Conservation (phyloP, 2,797 vertebrate genomes). For the Orientallactaga sibirica region DNA sequence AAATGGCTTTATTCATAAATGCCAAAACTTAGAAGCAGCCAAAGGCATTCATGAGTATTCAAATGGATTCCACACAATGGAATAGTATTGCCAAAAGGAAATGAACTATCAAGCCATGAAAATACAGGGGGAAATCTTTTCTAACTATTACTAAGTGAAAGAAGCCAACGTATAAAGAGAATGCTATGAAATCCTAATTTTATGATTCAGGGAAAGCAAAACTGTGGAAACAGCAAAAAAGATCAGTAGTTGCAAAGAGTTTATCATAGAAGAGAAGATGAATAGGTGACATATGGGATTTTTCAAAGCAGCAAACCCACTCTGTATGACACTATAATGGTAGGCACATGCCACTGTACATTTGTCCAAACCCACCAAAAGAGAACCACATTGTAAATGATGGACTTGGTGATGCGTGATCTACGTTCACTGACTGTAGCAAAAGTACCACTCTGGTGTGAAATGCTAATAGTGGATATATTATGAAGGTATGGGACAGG, state of each 20-base stretch:
- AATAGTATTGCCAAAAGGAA: not conserved
- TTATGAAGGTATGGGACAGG: not conserved
- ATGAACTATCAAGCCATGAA: not conserved
- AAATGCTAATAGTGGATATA: not conserved
- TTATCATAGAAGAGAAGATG: not conserved
- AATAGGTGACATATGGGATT: not conserved
- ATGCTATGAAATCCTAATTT: not conserved
- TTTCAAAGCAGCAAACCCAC: not conserved
- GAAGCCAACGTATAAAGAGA: not conserved
- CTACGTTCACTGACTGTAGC: not conserved
- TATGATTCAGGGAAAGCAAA: not conserved
- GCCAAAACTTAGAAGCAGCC: not conserved
- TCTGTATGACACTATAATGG: not conserved
- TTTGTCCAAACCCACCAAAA: not conserved
- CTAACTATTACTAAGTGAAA: not conserved
- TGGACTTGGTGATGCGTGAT: not conserved
- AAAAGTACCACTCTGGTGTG: not conserved
- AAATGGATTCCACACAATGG: not conserved
- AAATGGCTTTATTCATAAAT: not conserved
- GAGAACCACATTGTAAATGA: not conserved
- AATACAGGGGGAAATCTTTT: not conserved
- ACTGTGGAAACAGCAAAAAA: not conserved
- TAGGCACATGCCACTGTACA: not conserved
- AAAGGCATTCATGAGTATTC: not conserved
- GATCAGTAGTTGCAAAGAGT: not conserved